A percentile compares a stretch with the other conserved stretches of the same genome.
These are phyloP conservation scores for Teleogryllus occipitalis DNA, from an alignment of 1,140 invertebrate species.

Conservation along the genomic window DNA sequence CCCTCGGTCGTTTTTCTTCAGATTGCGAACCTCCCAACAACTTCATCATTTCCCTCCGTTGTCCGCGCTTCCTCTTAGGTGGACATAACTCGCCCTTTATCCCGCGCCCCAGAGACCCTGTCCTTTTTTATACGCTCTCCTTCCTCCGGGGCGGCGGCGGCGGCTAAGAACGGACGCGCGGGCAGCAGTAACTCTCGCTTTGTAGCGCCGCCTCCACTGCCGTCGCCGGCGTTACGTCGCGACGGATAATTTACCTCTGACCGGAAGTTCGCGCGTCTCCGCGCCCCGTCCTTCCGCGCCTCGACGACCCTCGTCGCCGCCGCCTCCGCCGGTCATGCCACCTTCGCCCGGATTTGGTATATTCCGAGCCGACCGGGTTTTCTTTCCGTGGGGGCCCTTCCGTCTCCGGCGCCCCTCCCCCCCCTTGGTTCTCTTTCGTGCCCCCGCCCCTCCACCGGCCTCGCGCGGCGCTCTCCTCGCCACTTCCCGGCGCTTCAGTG, in stretches of 20 bases:
- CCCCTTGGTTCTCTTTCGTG: not conserved
- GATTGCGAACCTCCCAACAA: not conserved
- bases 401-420: too few species aligned
- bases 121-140: not conserved
- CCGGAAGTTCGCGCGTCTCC: not conserved
- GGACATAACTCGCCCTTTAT: not conserved
- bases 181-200: not conserved
- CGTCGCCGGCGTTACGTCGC: not conserved
- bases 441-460: not conserved
- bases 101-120: not conserved
- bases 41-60: conserved; percentile 1
- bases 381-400: too few species aligned
- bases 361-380: too few species aligned
- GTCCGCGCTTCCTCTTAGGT: not conserved
- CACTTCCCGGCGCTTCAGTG: too few species aligned
- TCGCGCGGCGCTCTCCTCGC: too few species aligned
- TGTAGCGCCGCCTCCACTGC: not conserved
- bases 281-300: not conserved
- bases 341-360: too few species aligned
- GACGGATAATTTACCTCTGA: not conserved
- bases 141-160: not conserved
- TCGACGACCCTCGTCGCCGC: not conserved
- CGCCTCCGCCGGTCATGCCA: too few species aligned
- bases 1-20: not conserved
- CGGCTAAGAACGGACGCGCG: not conserved